Percentiles rank a stretch among this genome's conserved stretches.
Conservation (phyloP, 2,888 invertebrate genomes). For the Sylvicola fuscatus region DNA sequence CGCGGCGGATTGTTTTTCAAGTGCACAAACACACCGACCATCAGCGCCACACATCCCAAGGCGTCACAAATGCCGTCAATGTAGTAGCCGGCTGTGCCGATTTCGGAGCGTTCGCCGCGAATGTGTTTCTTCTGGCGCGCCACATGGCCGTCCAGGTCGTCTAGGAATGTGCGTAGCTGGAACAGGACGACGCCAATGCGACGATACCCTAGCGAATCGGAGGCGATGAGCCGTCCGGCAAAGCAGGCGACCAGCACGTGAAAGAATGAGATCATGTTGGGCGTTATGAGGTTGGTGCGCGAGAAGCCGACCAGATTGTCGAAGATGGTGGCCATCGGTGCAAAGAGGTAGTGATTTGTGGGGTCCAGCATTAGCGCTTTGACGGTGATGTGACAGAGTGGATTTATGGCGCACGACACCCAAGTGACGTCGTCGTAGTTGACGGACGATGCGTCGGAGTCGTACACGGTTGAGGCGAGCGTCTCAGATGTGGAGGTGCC, state of each 20-base stretch:
- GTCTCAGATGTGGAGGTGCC: constrained; percentile 1
- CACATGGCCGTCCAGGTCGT: constrained; percentile 72
- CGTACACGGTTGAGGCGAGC: neutral
- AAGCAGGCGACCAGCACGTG: constrained; percentile 57
- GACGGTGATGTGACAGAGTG: constrained; percentile 59
- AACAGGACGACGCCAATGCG: constrained; percentile 57
- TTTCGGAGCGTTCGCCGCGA: constrained; percentile 55
- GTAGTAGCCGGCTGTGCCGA: constrained; percentile 62
- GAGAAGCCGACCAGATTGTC: constrained; percentile 46
- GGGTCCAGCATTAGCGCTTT: constrained; percentile 69
- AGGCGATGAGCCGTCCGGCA: constrained; percentile 54
- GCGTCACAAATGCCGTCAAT: constrained; percentile 69
- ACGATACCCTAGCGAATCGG: constrained; percentile 46
- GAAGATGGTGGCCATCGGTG: constrained; percentile 53
- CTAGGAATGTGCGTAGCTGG: constrained; percentile 61
- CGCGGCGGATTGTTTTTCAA: constrained; percentile 52
- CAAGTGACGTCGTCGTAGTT: constrained; percentile 33
- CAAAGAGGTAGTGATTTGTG: constrained; percentile 63
- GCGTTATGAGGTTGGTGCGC: constrained; percentile 40
- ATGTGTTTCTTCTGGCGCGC: constrained; percentile 57
- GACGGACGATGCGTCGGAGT: constrained; percentile 3
- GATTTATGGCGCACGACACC: constrained; percentile 51
- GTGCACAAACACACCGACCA: constrained; percentile 46
- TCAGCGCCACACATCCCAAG: constrained; percentile 48
- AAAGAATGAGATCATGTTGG: constrained; percentile 63